Base-by-base conservation (phyloP, 2,113 vertebrate genomes). In the Cynoglossus semilaevis region DNA sequence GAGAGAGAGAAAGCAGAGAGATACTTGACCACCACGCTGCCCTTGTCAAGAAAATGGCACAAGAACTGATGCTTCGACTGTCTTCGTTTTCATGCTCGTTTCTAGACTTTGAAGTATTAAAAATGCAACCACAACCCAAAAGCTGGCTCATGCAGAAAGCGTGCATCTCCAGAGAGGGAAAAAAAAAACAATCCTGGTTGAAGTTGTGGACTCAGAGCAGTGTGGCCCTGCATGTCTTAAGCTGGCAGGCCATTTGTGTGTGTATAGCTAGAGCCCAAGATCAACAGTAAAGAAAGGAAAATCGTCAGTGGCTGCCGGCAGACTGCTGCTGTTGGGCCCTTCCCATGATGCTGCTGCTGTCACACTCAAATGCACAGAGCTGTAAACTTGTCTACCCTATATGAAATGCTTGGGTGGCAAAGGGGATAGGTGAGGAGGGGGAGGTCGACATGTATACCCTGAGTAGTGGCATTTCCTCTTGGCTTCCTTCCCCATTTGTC, bases 401-500 rank as follows among this genome's bases (percentile, higher is more conserved):
- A 38, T 59, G 49, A 75, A 71, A 70, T 45, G 14, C 44, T 54
- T 34, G 55, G 63, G 34, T 42, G 53, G 36, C n/a, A 15, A 14
- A 47, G 9, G 0, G 9, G 15, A 15, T 42, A 4, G 5, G 17
- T 10, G 19, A 16, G 44, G 22, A 2, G 3, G 36, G 15, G 34
- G n/a, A 5, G 66, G 61, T 73, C 46, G 71, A 74, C 71, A 65
- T 74, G 71, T 58, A 60, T 64, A 83, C 59, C 72, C 48, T 54
- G 74, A 69, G 67, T 68, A 70, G 48, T 69, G 71, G 69, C 15
- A 59, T 82, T 86, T 83, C 79, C 80, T 74, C 63, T 79, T 81
- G 86, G 82, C 81, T 74, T 10, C 22, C 55, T 66, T 82, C 83
- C 82, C 37, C 34, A 69, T 64, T 77, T 80, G 48, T 61, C 64